Percentiles rank a stretch among this genome's conserved stretches.
Evolutionary conservation across 2,797 vertebrate species (phyloP).

Genomic region (Botia almorhae): DNA sequence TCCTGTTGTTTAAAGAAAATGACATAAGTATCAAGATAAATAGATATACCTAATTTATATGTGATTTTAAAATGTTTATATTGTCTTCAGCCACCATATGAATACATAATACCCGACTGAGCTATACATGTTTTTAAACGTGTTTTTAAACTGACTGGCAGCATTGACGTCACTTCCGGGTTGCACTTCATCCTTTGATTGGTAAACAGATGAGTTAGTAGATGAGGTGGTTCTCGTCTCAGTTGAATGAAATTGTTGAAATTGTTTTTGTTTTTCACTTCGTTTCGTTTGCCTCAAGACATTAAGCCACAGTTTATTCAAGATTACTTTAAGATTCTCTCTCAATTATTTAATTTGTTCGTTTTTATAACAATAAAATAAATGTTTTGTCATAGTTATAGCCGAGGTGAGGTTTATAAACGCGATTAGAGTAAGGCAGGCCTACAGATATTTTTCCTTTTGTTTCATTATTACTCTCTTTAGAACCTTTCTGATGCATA

Average conservation of each 20-base stretch:
- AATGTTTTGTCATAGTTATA: no score
- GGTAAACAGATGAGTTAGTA: slow-evolving; percentile 58
- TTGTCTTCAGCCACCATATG: slow-evolving; percentile 55
- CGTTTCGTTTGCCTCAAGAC: neutral
- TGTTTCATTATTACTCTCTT: no score
- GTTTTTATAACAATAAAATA: no score
- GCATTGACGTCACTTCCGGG: slow-evolving; percentile 83
- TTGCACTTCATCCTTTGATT: slow-evolving; percentile 68
- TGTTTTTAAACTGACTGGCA: slow-evolving; percentile 60
- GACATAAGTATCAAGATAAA: neutral
- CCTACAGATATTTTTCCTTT: no score
- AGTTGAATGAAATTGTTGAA: slow-evolving; percentile 23
- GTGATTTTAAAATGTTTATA: no score
- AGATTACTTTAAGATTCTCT: no score
- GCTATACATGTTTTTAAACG: slow-evolving; percentile 62
- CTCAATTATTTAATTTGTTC: no score
- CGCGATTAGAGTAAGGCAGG: no score
- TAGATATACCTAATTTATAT: neutral
- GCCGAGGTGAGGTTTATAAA: no score
- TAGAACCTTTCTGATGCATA: no score
- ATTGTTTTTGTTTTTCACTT: neutral
- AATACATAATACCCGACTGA: slow-evolving; percentile 63
- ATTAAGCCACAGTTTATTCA: no score
- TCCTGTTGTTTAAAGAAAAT: neutral
- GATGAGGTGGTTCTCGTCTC: neutral